phyloP scores from a whole-genome alignment of 23 tunicate genomes.

The Ciona savignyi region DNA sequence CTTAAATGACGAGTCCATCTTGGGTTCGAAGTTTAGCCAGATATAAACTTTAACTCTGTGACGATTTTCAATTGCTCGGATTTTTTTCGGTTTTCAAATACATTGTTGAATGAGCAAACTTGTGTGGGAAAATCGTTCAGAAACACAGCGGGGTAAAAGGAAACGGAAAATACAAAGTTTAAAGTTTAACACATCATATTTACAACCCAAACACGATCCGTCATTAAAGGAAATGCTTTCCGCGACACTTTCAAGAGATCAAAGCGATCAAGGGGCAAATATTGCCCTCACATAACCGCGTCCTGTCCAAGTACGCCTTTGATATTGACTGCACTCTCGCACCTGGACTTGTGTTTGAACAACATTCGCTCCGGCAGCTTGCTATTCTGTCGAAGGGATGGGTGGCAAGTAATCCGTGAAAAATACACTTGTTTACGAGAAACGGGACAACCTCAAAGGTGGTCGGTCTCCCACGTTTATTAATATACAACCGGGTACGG shows the following conservation, averaged over 20 bases:
- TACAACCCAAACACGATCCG: background rate
- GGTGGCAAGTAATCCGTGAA: background rate
- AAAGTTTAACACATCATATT: background rate
- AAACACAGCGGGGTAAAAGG: background rate
- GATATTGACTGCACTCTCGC: background rate
- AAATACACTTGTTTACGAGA: background rate
- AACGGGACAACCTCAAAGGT: background rate
- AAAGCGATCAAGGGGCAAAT: background rate
- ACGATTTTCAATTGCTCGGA: too few relatives aligned
- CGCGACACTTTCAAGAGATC: background rate
- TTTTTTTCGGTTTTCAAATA: too few relatives aligned
- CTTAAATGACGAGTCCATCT: too few relatives aligned
- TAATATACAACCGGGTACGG: too few relatives aligned
- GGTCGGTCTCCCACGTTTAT: background rate
- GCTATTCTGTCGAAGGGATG: background rate
- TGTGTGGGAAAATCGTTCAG: too few relatives aligned
- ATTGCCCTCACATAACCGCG: background rate
- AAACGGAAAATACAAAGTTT: background rate
- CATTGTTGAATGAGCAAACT: too few relatives aligned
- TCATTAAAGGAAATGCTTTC: too few relatives aligned
- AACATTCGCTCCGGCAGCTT: background rate
- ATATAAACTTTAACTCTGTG: too few relatives aligned
- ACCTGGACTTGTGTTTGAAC: background rate
- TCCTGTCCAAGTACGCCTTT: background rate
- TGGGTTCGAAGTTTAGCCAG: too few relatives aligned